Conservation (phyloP, 2,797 vertebrate species). For the Oreochromis mossambicus region DNA sequence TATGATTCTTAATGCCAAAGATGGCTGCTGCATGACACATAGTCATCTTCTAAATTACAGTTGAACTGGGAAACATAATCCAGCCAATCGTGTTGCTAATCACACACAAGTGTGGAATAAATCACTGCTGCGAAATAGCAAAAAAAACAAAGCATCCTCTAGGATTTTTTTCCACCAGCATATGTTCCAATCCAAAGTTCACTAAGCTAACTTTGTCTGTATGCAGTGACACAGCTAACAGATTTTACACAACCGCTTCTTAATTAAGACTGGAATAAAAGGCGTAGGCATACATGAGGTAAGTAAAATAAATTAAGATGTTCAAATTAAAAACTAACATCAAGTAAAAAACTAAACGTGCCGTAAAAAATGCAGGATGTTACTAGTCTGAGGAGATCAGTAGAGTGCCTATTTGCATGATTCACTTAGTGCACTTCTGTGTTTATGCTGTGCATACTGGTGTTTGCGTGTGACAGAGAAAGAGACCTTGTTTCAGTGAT, state of each 20-base stretch:
- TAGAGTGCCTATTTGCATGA: background rate
- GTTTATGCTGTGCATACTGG: background rate
- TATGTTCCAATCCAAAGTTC: background rate
- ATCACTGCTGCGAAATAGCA: background rate
- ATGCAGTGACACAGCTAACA: background rate
- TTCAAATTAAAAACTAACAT: background rate
- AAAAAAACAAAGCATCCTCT: background rate
- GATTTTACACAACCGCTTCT: background rate
- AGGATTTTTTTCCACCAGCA: background rate
- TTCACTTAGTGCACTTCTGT: background rate
- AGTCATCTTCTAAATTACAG: background rate
- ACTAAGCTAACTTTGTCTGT: background rate
- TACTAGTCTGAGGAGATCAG: background rate
- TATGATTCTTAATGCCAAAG: background rate
- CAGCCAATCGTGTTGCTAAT: background rate
- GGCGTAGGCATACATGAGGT: background rate
- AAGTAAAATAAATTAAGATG: background rate
- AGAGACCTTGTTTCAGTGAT: background rate
- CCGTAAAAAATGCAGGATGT: background rate
- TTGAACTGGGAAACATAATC: background rate
- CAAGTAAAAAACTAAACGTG: background rate
- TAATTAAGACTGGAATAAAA: background rate
- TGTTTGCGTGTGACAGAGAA: background rate
- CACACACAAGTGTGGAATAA: background rate
- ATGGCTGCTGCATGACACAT: background rate